phyloP scores from a whole-genome alignment of 2,113 vertebrate genomes.

The Mesitornis unicolor region DNA sequence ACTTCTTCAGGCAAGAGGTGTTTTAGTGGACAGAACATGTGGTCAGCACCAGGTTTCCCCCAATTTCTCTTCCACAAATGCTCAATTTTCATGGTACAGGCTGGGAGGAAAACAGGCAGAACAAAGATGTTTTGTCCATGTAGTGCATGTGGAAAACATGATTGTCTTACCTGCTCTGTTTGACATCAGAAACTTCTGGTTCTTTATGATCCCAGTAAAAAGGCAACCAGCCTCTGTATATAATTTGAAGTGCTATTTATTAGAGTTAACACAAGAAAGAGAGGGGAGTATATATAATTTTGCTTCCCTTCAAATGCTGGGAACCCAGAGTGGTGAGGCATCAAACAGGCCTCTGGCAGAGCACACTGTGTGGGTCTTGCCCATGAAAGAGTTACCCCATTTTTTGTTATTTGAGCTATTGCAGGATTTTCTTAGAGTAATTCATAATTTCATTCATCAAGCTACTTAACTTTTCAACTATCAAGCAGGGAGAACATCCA shows the following conservation, averaged over 20 bases:
- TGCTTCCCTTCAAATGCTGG: background rate
- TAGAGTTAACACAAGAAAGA: background rate
- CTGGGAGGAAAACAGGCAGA: background rate
- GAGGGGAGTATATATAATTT: background rate
- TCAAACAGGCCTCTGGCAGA: too few relatives aligned
- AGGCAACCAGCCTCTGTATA: background rate
- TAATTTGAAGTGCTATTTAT: background rate
- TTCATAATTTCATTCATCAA: background rate
- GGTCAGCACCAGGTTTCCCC: background rate
- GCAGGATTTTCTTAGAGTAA: background rate
- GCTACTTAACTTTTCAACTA: background rate
- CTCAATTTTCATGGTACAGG: background rate
- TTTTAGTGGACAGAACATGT: fast-evolving
- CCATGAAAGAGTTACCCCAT: background rate
- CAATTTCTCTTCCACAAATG: background rate
- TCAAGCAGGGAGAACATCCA: background rate
- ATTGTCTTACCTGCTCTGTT: background rate
- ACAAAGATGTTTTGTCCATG: background rate
- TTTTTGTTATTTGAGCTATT: background rate
- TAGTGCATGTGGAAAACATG: background rate
- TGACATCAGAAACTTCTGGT: background rate
- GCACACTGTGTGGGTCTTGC: too few relatives aligned
- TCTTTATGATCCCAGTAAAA: background rate
- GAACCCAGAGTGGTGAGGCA: background rate
- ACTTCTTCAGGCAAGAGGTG: background rate